Evolutionary conservation across 1,140 invertebrate genomes (phyloP).

Genomic region (Holotrichia oblita): DNA sequence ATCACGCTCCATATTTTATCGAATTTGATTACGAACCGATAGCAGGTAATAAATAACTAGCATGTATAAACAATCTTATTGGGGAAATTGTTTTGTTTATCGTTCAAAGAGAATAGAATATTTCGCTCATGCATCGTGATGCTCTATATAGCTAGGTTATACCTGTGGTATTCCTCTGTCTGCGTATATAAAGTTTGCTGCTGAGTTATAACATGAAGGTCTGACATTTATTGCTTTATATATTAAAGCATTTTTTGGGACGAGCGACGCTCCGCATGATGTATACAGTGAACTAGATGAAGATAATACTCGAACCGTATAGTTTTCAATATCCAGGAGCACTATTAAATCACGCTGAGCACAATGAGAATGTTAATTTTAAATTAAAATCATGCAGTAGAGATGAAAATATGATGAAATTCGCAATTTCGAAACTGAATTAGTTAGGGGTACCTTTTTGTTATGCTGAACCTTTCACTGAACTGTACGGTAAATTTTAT

Average conservation of each 20-base stretch:
- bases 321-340: background rate
- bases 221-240: constrained; percentile 30
- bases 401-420: background rate
- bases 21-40: constrained; percentile 1
- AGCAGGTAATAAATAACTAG: constrained; percentile 18
- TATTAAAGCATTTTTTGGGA: background rate
- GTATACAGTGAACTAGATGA: background rate
- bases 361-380: background rate
- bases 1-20: background rate
- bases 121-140: background rate
- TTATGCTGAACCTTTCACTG: background rate
- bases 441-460: background rate
- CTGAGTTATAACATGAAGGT: background rate
- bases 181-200: background rate
- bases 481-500: too few species aligned
- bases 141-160: background rate
- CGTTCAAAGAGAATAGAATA: constrained; percentile 18
- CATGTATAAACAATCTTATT: background rate
- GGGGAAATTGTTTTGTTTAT: constrained; percentile 20
- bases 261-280: background rate
- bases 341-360: background rate
- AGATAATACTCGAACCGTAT: constrained; percentile 5
- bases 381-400: background rate
- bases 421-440: background rate
- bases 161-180: background rate